These are phyloP conservation scores for Liposcelis brunnea DNA, from an alignment of 2,888 invertebrate genomes.

Conservation along the genomic window DNA sequence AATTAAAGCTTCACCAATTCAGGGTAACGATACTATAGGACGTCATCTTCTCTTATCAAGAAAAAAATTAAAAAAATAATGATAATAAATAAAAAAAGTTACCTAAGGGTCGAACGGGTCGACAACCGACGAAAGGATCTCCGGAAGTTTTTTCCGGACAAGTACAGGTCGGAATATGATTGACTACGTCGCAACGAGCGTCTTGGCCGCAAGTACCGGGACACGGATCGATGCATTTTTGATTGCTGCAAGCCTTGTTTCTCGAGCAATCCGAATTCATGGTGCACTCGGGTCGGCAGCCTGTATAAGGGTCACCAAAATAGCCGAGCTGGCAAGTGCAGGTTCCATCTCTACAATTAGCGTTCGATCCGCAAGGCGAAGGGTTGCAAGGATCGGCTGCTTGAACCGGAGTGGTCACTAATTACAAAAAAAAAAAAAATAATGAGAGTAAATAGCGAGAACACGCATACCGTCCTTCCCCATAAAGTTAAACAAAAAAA, in stretches of 20 bases:
- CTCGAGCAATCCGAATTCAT: conserved; percentile 52
- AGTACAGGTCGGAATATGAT: conserved; percentile 39
- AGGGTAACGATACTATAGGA: no score
- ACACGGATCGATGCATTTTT: conserved; percentile 54
- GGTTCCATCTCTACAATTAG: conserved; percentile 46
- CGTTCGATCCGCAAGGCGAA: conserved; percentile 38
- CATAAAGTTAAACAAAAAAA: no score
- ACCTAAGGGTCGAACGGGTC: conserved; percentile 14
- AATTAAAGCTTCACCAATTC: no score
- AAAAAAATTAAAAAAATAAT: no score
- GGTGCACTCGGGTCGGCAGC: conserved; percentile 61
- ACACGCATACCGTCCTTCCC: no score
- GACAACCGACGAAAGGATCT: conserved; percentile 37
- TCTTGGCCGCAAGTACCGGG: conserved; percentile 36
- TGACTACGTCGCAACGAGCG: conserved; percentile 35
- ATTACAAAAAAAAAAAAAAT: conserved; percentile 7
- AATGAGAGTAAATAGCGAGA: no score
- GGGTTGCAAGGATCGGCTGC: conserved; percentile 26
- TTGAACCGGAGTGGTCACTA: conserved; percentile 13
- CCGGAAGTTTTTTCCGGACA: conserved; percentile 37
- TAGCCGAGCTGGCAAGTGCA: conserved; percentile 57
- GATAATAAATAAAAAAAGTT: no score
- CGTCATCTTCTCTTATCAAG: no score
- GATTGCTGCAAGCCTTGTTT: conserved; percentile 52
- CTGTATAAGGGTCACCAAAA: conserved; percentile 55